Conservation (phyloP, 2,113 vertebrate species). For the Furnarius figulus region DNA sequence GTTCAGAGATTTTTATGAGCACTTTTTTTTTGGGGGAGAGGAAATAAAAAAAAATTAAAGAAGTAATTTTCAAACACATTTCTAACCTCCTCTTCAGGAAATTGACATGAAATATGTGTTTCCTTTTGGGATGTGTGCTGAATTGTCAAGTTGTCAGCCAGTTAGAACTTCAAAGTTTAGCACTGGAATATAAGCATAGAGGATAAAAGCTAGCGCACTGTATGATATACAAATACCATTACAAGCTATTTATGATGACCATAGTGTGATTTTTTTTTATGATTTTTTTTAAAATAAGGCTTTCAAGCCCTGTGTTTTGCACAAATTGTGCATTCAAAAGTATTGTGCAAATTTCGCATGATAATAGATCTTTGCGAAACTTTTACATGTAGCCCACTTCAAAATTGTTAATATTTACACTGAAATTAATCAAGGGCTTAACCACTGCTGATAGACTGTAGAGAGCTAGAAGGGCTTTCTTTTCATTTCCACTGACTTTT, state of each 20-base stretch:
- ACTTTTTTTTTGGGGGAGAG: not conserved
- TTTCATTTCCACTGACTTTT: not conserved
- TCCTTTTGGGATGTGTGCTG: not conserved
- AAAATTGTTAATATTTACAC: not conserved
- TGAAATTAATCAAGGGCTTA: not conserved
- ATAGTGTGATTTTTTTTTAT: too few relatives aligned
- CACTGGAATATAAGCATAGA: not conserved
- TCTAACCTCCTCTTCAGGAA: not conserved
- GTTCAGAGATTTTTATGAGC: not conserved
- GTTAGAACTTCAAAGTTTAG: not conserved
- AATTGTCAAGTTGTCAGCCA: not conserved
- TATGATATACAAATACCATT: not conserved
- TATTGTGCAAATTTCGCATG: not conserved
- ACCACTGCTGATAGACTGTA: not conserved
- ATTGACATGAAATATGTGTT: not conserved
- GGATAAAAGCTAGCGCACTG: not conserved
- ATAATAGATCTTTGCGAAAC: not conserved
- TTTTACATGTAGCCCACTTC: not conserved
- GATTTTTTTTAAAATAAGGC: not conserved
- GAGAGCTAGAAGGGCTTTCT: not conserved
- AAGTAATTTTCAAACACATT: not conserved
- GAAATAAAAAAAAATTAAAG: not conserved
- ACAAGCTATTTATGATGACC: not conserved
- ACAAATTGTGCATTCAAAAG: not conserved
- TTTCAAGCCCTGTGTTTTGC: not conserved